phyloP scores from a whole-genome alignment of 2,888 invertebrate species.

The Calameuta idolon region DNA sequence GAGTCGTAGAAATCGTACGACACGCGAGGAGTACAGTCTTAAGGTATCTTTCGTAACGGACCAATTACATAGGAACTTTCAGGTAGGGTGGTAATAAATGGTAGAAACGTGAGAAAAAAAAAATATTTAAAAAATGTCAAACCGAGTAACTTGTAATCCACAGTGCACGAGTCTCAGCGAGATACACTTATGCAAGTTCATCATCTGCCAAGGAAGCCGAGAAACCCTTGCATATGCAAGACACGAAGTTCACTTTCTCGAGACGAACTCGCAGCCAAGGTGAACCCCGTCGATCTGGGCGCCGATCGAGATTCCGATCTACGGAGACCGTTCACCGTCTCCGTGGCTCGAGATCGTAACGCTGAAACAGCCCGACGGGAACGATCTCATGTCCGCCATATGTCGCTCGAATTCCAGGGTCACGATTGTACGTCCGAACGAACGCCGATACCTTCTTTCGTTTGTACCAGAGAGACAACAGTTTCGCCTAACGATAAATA shows the following conservation, averaged over 20 bases:
- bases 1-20: background rate
- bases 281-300: conserved; percentile 3
- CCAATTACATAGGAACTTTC: background rate
- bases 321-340: background rate
- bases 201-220: background rate
- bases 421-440: background rate
- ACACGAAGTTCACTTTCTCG: conserved; percentile 10
- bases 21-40: background rate
- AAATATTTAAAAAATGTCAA: background rate
- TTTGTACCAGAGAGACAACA: background rate
- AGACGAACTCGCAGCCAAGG: conserved; percentile 4
- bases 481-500: background rate
- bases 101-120: background rate
- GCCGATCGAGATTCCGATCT: conserved; percentile 7
- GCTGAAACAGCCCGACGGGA: background rate
- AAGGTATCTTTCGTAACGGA: background rate
- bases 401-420: conserved; percentile 8
- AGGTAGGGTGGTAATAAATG: background rate
- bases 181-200: background rate
- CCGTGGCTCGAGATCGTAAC: background rate
- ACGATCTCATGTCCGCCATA: background rate
- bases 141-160: background rate
- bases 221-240: background rate
- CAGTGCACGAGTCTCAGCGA: background rate
- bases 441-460: background rate